Conservation (phyloP, 2,888 invertebrate genomes). For the Drosophila mettleri region DNA sequence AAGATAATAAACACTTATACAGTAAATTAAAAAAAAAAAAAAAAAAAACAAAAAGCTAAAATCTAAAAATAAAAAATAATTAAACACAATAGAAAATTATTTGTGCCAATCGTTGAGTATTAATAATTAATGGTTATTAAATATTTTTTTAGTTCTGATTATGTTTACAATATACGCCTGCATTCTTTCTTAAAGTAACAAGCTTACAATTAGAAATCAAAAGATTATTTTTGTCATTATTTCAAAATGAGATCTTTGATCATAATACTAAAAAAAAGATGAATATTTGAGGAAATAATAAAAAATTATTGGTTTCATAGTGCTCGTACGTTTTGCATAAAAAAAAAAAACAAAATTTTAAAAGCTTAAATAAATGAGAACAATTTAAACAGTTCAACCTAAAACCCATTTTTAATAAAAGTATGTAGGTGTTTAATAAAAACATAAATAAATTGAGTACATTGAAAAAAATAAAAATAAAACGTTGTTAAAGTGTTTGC, state of each 20-base stretch:
- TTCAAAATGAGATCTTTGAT: slow-evolving; percentile 11
- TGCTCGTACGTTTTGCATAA: slow-evolving; percentile 85
- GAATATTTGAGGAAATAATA: slow-evolving; percentile 66
- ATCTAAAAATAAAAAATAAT: slow-evolving; percentile 6
- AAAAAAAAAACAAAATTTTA: slow-evolving; percentile 64
- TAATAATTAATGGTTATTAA: slow-evolving; percentile 2
- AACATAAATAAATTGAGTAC: slow-evolving; percentile 60
- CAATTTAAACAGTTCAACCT: slow-evolving; percentile 60
- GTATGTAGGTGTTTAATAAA: slow-evolving; percentile 72
- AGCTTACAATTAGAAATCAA: neutral
- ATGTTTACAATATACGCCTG: slow-evolving; percentile 8
- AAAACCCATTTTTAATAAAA: slow-evolving; percentile 71
- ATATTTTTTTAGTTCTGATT: slow-evolving; percentile 4
- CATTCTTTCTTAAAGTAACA: neutral
- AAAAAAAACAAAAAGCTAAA: slow-evolving; percentile 53
- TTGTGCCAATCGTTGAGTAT: slow-evolving; percentile 46
- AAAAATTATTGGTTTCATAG: slow-evolving; percentile 85
- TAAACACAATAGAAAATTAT: slow-evolving; percentile 15
- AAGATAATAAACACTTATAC: slow-evolving; percentile 70
- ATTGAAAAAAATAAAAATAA: slow-evolving; percentile 64
- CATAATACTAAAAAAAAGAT: slow-evolving; percentile 34
- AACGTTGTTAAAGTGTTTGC: slow-evolving; percentile 78
- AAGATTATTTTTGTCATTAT: slow-evolving; percentile 3
- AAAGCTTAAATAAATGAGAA: slow-evolving; percentile 70
- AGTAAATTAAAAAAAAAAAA: slow-evolving; percentile 59